phyloP scores from a whole-genome alignment of 2,888 invertebrate genomes.

The Ornithoptera priamus region DNA sequence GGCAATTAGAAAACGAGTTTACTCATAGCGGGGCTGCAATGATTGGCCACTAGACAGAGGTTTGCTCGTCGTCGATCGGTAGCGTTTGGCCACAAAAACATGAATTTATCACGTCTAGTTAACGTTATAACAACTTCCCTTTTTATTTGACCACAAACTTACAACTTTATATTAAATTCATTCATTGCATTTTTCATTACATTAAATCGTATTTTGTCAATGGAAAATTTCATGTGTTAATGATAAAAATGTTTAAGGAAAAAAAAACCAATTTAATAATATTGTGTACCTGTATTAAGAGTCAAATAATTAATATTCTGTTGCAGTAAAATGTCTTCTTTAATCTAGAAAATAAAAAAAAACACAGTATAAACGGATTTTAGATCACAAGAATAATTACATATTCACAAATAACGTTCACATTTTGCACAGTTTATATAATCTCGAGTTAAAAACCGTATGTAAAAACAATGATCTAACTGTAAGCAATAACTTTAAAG shows the following conservation, averaged over 20 bases:
- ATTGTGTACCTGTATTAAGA: conserved; percentile 29
- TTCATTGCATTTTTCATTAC: too few species aligned
- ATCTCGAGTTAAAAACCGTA: conserved; percentile 66
- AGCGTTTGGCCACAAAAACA: too few species aligned
- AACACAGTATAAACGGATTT: conserved; percentile 80
- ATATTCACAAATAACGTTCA: conserved; percentile 79
- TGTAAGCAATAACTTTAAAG: conserved; percentile 76
- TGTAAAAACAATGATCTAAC: conserved; percentile 71
- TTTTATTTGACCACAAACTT: too few species aligned
- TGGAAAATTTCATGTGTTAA: neutral
- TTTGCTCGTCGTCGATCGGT: too few species aligned
- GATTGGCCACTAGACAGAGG: too few species aligned
- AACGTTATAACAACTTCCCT: too few species aligned
- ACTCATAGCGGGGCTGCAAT: too few species aligned
- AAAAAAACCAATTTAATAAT: conserved; percentile 30
- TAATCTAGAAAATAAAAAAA: conserved; percentile 78
- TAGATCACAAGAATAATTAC: conserved; percentile 80
- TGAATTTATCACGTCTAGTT: too few species aligned
- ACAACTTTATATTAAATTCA: too few species aligned
- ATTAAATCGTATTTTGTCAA: too few species aligned
- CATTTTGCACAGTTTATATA: conserved; percentile 63
- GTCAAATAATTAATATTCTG: conserved; percentile 46
- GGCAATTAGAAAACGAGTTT: too few species aligned
- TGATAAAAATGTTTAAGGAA: conserved; percentile 10
- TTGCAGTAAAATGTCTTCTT: conserved; percentile 77